phyloP scores from a whole-genome alignment of 2,113 vertebrate genomes.

The Eurystomus gularis region DNA sequence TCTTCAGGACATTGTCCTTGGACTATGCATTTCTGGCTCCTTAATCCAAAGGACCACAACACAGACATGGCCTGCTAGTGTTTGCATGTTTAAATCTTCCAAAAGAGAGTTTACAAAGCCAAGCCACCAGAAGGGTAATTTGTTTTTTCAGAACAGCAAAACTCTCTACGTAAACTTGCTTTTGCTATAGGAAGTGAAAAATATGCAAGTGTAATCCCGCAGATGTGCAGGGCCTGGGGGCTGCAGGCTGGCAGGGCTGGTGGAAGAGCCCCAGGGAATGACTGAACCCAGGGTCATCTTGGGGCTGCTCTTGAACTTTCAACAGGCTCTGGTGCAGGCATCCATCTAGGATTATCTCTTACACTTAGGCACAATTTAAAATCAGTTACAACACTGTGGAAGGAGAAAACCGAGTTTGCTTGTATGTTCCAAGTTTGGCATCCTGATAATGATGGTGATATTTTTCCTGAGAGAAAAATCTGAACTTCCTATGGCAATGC shows the following conservation, averaged over 20 bases:
- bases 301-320: neutral
- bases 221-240: neutral
- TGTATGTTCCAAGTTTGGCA: fast-evolving
- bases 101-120: neutral
- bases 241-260: neutral
- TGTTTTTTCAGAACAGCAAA: neutral
- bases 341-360: neutral
- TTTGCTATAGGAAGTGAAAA: neutral
- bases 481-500: neutral
- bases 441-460: neutral
- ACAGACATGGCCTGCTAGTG: neutral
- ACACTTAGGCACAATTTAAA: neutral
- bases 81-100: neutral
- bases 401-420: neutral
- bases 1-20: neutral
- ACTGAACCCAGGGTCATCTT: neutral
- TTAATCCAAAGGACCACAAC: neutral
- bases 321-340: neutral
- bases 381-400: neutral
- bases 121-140: neutral
- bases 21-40: neutral
- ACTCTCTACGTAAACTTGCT: neutral
- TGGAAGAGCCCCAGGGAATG: neutral
- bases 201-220: neutral
- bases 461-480: neutral